Evolutionary conservation across 2,113 vertebrate genomes (phyloP).

Genomic region (Thryonomys swinderianus): DNA sequence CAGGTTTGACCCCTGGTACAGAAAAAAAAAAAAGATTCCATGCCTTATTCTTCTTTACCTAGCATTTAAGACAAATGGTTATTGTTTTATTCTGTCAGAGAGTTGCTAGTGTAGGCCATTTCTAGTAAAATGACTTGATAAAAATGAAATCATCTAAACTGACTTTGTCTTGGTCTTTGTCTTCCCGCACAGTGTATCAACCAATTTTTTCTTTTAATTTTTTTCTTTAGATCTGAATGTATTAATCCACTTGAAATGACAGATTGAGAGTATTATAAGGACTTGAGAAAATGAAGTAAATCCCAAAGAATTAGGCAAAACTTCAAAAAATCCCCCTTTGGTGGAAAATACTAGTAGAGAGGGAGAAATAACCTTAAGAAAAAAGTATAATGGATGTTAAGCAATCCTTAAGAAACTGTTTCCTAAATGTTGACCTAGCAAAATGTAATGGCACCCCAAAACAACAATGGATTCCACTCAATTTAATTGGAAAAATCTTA

Average conservation of each 20-base stretch:
- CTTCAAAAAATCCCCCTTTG: background rate
- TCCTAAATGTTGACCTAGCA: background rate
- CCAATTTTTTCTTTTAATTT: constrained; percentile 19
- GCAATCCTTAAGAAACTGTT: background rate
- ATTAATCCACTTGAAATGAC: background rate
- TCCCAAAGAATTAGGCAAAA: background rate
- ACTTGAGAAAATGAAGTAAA: background rate
- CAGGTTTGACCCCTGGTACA: no score
- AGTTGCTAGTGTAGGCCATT: background rate
- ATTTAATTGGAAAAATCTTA: background rate
- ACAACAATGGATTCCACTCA: background rate
- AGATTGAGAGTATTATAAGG: background rate
- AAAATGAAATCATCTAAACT: background rate
- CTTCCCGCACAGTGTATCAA: background rate
- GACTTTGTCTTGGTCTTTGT: background rate
- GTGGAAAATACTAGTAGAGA: constrained; percentile 28
- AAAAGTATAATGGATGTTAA: constrained; percentile 42
- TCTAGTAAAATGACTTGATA: background rate
- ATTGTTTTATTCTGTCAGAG: background rate
- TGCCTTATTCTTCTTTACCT: background rate
- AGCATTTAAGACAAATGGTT: background rate
- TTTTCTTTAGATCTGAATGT: constrained; percentile 18
- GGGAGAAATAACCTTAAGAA: background rate
- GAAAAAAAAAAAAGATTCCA: no score
- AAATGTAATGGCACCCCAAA: background rate